Conservation (phyloP, 2,888 invertebrate species). For the Caenorhabditis macrosperma region DNA sequence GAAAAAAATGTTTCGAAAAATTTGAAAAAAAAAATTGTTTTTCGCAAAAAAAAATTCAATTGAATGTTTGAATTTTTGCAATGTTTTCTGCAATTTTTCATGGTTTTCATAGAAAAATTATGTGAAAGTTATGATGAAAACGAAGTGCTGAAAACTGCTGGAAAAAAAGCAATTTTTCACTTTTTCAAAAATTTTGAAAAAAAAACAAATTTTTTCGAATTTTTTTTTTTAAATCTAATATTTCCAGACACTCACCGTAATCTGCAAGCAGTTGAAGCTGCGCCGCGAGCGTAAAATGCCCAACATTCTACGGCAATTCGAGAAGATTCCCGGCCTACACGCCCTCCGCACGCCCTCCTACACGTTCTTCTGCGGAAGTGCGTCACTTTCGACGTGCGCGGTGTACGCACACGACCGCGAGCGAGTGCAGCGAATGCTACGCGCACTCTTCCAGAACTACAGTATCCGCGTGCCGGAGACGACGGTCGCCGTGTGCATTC, state of each 20-base stretch:
- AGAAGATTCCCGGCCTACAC: conserved; percentile 36
- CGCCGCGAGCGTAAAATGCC: conserved; percentile 37
- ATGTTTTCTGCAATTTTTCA: too few relatives aligned
- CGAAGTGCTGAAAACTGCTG: too few relatives aligned
- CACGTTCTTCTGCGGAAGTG: conserved; percentile 30
- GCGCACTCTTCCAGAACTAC: conserved; percentile 11
- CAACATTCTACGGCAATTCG: conserved; percentile 31
- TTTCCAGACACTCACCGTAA: conserved; percentile 23
- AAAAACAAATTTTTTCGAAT: background rate
- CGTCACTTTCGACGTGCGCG: background rate
- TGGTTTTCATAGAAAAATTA: background rate
- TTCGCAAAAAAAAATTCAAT: too few relatives aligned
- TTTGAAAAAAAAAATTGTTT: too few relatives aligned
- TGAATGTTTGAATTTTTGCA: too few relatives aligned
- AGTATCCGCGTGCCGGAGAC: conserved; percentile 30
- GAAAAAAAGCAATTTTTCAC: background rate
- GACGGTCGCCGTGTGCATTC: conserved; percentile 38
- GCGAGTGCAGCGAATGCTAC: conserved; percentile 20
- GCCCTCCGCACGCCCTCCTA: conserved; percentile 2
- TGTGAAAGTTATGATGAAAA: background rate
- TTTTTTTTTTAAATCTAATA: background rate
- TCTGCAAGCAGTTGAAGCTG: conserved; percentile 33
- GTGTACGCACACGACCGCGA: conserved; percentile 25
- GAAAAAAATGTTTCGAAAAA: too few relatives aligned
- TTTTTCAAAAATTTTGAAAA: background rate